Evolutionary conservation across 2,888 invertebrate species (phyloP), one percentile per base, ranked within the genome.

Genomic region (Hypselothyrea guttata): DNA sequence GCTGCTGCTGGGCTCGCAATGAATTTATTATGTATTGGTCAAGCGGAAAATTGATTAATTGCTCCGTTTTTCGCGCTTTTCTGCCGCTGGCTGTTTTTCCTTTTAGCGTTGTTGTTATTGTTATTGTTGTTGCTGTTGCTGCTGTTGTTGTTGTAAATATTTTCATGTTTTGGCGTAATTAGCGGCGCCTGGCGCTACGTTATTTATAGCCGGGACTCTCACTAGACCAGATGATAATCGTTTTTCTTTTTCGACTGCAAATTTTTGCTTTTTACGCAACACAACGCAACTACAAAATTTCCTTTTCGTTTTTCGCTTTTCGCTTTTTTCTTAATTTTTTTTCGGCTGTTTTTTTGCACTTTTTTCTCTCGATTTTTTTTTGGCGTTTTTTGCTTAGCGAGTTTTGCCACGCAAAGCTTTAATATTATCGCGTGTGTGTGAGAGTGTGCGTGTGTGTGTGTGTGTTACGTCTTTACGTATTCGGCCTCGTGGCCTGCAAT

Each of bases 11-110:
- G 35, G 33, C 59, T 38, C 37, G 38, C 44, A 59, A 68, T 71
- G 65, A 66, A 69, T 61, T 57, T 71, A 47, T 69, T 69, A 66
- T 71, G 30, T 62, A 57, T 76, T 69, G 79, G 81, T 74, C 71
- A 81, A 70, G 82, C 84, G 78, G 76, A 84, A 79, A 77, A 86
- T 84, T 86, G 85, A 84, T 85, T 83, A 79, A 77, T 86, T 76
- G 73, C 63, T 53, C 47, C 75, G 57, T 65, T 71, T 56, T 57
- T 57, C 54, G 54, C 71, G 61, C 56, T 57, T 44, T 33, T 52
- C 37, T 54, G 30, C 42, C n/a, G 63, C 48, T 53, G 52, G 35
- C 31, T 61, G 37, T 22, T 56, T 12, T 33, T 22, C 5, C 9
- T 4, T 18, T 40, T 27, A 16, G 46, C 53, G 52, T 35, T 38